Evolutionary conservation across 2,888 invertebrate genomes (phyloP), one percentile per base, ranked within the genome.

Genomic region (Calameuta idolon): DNA sequence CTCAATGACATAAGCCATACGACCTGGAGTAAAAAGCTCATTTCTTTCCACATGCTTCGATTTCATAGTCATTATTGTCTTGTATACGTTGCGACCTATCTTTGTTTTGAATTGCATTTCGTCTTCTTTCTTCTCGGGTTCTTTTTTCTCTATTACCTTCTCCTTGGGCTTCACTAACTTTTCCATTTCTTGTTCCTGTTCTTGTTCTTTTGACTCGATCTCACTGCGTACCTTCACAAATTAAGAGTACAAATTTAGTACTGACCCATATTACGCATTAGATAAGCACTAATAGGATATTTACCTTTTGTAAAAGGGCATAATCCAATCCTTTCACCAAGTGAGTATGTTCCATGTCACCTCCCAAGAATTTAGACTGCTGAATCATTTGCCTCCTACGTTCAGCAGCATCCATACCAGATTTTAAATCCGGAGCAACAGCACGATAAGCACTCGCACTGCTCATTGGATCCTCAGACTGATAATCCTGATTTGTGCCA

Each of bases 311-410:
- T 79, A 98, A 92, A 76, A 98, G 92, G 0, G 98, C 98, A 91
- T 97, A 98, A 94, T 98, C 98, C 90, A 97, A 92, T 86, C 98
- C 99, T 93, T 99, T 99, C 86, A 99, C 99, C 94, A 99, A 98
- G 93, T 99, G 99, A 90, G 99, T 99, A 88, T 99, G 99, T 89
- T 99, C 99, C 97, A 99, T 99, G 92, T 99, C 99, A 94, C 99
- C 99, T 91, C 99, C 99, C 93, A 99, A 97, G 92, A 98, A 99
- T 92, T 99, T 99, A 0, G 99, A 99, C 92, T 99, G 99, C 90
- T 96, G 96, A 90, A 99, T 99, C 93, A 98, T 95, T 89, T 99
- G 98, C 76, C 98, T 94, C 76, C 99, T 93, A 71, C 98, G 94
- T 92, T 99, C 99, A 11, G 99, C 98, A 0, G 98, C 98, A 93